phyloP scores from a whole-genome alignment of 2,797 vertebrate genomes.

The Xyrichtys novacula region DNA sequence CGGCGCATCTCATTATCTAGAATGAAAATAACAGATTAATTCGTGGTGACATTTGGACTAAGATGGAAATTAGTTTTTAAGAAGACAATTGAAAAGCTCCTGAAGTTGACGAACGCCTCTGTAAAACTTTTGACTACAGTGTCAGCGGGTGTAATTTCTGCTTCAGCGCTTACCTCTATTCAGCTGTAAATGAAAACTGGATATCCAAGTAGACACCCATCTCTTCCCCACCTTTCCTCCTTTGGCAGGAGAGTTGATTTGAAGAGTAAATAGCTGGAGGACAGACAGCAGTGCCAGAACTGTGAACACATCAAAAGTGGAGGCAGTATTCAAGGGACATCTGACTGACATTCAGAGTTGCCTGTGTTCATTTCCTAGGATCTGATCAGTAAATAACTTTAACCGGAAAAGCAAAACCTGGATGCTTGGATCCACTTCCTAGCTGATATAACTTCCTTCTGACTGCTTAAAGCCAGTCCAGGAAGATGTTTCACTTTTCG shows the following conservation, averaged over 20 bases:
- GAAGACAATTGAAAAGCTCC: conserved; percentile 15
- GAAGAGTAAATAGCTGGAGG: conserved; percentile 12
- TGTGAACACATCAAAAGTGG: conserved; percentile 21
- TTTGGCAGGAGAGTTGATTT: conserved; percentile 11
- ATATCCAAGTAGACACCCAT: conserved; percentile 22
- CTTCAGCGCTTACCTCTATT: conserved; percentile 27
- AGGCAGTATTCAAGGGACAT: conserved; percentile 4
- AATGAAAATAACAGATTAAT: conserved; percentile 8
- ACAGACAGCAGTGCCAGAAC: not conserved
- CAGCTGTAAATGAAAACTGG: conserved; percentile 41
- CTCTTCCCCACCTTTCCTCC: conserved; percentile 3
- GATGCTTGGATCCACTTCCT: too few relatives aligned
- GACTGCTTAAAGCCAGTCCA: too few relatives aligned
- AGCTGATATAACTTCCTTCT: too few relatives aligned
- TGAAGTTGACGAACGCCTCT: conserved; percentile 5
- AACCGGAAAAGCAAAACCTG: too few relatives aligned
- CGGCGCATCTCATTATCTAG: conserved; percentile 4
- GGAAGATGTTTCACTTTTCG: too few relatives aligned
- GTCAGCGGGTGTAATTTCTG: conserved; percentile 11
- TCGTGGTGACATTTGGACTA: conserved; percentile 1
- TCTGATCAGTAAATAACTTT: too few relatives aligned
- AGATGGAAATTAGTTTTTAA: conserved; percentile 16
- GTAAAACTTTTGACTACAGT: not conserved
- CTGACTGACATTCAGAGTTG: not conserved
- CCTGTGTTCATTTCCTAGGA: not conserved